These are phyloP conservation scores for Pandion haliaetus DNA, from an alignment of 2,113 vertebrate genomes.

Conservation along the genomic window DNA sequence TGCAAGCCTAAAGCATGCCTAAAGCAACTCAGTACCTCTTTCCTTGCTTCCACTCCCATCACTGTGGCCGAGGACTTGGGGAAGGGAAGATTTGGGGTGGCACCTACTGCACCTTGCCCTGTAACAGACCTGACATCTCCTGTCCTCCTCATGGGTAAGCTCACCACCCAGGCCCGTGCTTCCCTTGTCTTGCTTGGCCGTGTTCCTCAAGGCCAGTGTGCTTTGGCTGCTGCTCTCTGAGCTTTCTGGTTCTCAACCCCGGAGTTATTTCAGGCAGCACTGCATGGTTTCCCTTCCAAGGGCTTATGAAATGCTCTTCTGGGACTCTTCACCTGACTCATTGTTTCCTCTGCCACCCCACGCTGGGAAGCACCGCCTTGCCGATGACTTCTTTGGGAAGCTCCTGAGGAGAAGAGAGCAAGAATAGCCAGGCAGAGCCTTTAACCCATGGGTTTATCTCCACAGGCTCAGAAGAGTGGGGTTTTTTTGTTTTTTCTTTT, in stretches of 20 bases:
- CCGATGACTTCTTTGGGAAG: constrained; percentile 48
- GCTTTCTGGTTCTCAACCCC: constrained; percentile 14
- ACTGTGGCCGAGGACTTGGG: accelerated
- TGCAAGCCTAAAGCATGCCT: background rate
- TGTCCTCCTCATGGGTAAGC: background rate
- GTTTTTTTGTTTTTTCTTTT: background rate
- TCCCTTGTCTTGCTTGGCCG: background rate
- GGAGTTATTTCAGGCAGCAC: constrained; percentile 41
- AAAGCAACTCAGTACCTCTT: background rate
- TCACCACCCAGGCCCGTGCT: background rate
- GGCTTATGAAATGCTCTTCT: constrained; percentile 56
- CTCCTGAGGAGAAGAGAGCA: constrained; percentile 21
- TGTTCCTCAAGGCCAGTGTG: constrained; percentile 25
- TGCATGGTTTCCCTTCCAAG: constrained; percentile 39
- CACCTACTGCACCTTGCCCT: background rate
- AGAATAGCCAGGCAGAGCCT: background rate
- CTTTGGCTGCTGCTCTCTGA: constrained; percentile 10
- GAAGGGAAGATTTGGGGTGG: background rate
- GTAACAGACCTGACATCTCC: background rate
- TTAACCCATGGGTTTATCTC: background rate
- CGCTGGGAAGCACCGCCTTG: constrained; percentile 11
- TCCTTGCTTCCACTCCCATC: background rate
- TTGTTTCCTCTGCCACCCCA: constrained; percentile 60
- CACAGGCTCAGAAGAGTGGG: background rate
- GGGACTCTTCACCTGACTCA: constrained; percentile 66